phyloP scores from a whole-genome alignment of 2,888 invertebrate genomes.

The Melieria crassipennis region DNA sequence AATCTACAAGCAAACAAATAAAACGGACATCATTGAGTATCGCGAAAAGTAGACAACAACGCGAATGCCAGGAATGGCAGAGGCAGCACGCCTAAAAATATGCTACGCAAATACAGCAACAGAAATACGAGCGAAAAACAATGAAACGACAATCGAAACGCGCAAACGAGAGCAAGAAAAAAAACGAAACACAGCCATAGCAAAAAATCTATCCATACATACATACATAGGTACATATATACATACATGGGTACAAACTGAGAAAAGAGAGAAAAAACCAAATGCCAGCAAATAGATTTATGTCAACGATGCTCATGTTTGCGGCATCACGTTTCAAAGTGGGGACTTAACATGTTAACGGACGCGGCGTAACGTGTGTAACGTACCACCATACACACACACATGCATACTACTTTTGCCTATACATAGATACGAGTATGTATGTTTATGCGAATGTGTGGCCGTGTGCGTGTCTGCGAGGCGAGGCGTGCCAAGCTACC shows the following conservation, averaged over 20 bases:
- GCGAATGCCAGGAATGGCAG: too few relatives aligned
- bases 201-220: conserved; percentile 1
- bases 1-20: too few relatives aligned
- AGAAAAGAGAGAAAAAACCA: conserved; percentile 10
- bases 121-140: not conserved
- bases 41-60: too few relatives aligned
- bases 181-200: not conserved
- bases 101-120: conserved; percentile 14
- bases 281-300: conserved; percentile 31
- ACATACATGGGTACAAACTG: conserved; percentile 1
- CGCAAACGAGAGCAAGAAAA: not conserved
- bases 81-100: conserved; percentile 8
- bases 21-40: too few relatives aligned
- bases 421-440: not conserved
- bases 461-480: not conserved
- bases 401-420: not conserved
- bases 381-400: not conserved
- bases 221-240: conserved; percentile 6
- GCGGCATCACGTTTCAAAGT: conserved; percentile 36
- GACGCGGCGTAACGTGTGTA: conserved; percentile 2
- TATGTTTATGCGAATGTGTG: not conserved
- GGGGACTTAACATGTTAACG: conserved; percentile 29
- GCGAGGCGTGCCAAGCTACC: not conserved
- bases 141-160: not conserved
- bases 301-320: conserved; percentile 37